Evolutionary conservation across 2,113 vertebrate genomes (phyloP).

Genomic region (Sciurus niger): DNA sequence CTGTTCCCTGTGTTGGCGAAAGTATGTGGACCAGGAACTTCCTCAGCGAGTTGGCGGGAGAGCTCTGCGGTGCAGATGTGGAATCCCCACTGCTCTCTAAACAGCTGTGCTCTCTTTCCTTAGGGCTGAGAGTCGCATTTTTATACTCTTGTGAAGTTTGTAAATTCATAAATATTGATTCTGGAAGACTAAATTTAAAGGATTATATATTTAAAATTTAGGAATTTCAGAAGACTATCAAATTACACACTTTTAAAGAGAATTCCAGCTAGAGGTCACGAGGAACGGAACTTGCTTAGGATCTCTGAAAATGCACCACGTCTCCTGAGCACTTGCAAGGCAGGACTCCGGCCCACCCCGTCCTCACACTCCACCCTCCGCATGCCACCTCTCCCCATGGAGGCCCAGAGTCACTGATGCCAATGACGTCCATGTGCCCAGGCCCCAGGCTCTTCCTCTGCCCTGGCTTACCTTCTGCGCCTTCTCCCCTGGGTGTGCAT

Average conservation of each 20-base stretch:
- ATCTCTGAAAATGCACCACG: neutral
- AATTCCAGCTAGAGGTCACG: neutral
- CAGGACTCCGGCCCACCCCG: too few species aligned
- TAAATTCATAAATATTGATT: neutral
- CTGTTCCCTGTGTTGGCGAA: neutral
- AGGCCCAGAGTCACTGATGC: neutral
- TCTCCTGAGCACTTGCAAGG: neutral
- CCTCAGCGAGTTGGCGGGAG: neutral
- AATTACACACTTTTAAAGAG: neutral
- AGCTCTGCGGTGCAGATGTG: neutral
- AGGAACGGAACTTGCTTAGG: neutral
- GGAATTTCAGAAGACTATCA: neutral
- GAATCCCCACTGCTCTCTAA: neutral
- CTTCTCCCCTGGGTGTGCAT: neutral
- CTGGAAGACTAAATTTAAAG: neutral
- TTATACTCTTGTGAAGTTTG: neutral
- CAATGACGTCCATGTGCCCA: fast-evolving
- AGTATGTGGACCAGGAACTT: too few species aligned
- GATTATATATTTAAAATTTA: neutral
- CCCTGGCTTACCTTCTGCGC: too few species aligned
- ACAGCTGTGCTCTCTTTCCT: neutral
- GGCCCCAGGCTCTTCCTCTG: neutral
- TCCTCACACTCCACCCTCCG: too few species aligned
- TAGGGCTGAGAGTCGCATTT: neutral
- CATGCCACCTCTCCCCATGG: neutral